These are phyloP conservation scores for Girardinichthys multiradiatus DNA, from an alignment of 2,113 vertebrate genomes.

Conservation along the genomic window DNA sequence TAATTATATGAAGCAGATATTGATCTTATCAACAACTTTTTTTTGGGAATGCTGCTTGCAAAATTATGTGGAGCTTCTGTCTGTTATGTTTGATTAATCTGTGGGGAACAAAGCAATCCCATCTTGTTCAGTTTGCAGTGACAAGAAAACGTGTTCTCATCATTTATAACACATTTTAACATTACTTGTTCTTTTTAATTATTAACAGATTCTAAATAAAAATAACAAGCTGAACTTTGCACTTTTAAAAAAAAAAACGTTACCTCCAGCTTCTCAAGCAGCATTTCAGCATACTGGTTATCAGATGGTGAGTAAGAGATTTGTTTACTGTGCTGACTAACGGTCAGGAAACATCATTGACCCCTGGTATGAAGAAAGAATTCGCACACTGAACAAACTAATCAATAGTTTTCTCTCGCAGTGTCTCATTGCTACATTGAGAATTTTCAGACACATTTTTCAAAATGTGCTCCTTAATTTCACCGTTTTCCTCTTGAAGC, in stretches of 20 bases:
- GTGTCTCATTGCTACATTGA: constrained; percentile 57
- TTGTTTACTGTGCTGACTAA: constrained; percentile 59
- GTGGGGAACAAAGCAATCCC: too few relatives aligned
- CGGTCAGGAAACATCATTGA: constrained; percentile 21
- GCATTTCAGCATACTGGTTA: constrained; percentile 21
- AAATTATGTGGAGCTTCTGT: too few relatives aligned
- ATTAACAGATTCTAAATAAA: constrained; percentile 22
- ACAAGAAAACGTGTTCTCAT: too few relatives aligned
- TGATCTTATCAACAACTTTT: too few relatives aligned
- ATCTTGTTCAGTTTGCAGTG: too few relatives aligned
- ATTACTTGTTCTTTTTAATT: not conserved
- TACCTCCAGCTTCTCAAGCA: constrained; percentile 65
- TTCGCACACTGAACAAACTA: constrained; percentile 37
- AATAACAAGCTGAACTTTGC: constrained; percentile 63
- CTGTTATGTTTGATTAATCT: too few relatives aligned
- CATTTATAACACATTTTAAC: not conserved
- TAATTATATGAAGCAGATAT: too few relatives aligned
- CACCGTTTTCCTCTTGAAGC: constrained; percentile 48
- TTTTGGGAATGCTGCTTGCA: too few relatives aligned
- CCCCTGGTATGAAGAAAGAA: constrained; percentile 1
- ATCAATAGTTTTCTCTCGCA: not conserved
- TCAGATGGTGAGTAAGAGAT: constrained; percentile 36
- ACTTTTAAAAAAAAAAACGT: constrained; percentile 36
- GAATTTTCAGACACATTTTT: constrained; percentile 14
- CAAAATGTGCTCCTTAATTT: constrained; percentile 31